Evolutionary conservation across 1,140 invertebrate genomes (phyloP).

Genomic region (Acyrthosiphon pisum): DNA sequence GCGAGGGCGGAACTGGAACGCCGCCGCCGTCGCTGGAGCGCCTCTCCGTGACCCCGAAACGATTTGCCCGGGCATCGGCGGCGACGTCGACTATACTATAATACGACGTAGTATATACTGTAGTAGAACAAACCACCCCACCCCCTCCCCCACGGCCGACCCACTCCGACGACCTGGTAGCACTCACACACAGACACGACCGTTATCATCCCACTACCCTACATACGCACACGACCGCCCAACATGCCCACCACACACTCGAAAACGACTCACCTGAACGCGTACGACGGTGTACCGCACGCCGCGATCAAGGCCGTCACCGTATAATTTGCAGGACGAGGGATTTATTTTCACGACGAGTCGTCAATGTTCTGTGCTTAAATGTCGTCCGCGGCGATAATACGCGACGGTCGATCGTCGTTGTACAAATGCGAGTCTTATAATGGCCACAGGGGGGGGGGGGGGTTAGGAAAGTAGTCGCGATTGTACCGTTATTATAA

Average conservation of each 20-base stretch:
- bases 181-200: not conserved
- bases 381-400: no score
- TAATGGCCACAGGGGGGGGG: no score
- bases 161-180: not conserved
- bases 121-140: not conserved
- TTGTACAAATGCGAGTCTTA: not conserved
- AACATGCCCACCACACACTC: not conserved
- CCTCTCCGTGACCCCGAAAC: conserved; percentile 43
- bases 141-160: not conserved
- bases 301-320: not conserved
- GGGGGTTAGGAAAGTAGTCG: no score
- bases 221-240: not conserved
- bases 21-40: conserved; percentile 35
- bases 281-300: not conserved
- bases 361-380: not conserved
- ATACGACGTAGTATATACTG: conserved; percentile 1
- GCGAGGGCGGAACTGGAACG: conserved; percentile 38
- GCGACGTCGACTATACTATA: not conserved
- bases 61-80: conserved; percentile 33
- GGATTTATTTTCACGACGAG: not conserved
- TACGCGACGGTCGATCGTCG: no score
- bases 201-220: conserved; percentile 12
- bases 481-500: not conserved
- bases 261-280: not conserved
- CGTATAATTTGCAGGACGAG: not conserved